phyloP scores from a whole-genome alignment of 2,113 vertebrate species.

The Alethe castanea region DNA sequence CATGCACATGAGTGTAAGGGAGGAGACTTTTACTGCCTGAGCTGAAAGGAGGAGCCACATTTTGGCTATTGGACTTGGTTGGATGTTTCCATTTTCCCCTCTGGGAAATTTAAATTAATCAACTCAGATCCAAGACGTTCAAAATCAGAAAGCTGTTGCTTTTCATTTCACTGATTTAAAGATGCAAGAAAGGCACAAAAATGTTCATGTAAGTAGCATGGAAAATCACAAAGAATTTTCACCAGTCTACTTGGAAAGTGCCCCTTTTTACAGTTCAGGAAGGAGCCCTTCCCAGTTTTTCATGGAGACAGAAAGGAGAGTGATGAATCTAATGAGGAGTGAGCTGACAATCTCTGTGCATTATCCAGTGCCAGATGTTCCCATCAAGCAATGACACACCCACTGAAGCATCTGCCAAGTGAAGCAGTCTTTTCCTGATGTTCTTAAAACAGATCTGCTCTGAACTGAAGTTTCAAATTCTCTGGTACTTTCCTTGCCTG shows the following conservation, averaged over 20 bases:
- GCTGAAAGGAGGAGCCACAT: neutral
- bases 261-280: neutral
- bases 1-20: neutral
- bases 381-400: neutral
- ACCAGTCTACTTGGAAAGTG: neutral
- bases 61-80: neutral
- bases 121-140: neutral
- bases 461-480: neutral
- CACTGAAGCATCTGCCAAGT: neutral
- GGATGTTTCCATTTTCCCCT: neutral
- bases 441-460: neutral
- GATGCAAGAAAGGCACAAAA: neutral
- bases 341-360: neutral
- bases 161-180: neutral
- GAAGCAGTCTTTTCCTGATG: neutral
- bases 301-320: neutral
- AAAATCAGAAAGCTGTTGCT: neutral
- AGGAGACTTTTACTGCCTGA: neutral
- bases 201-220: neutral
- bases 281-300: neutral
- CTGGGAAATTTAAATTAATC: neutral
- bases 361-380: neutral
- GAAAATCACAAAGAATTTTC: neutral
- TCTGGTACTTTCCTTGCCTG: neutral
- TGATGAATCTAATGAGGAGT: neutral